phyloP scores from a whole-genome alignment of 2,888 invertebrate species.

The Ichneumon xanthorius region DNA sequence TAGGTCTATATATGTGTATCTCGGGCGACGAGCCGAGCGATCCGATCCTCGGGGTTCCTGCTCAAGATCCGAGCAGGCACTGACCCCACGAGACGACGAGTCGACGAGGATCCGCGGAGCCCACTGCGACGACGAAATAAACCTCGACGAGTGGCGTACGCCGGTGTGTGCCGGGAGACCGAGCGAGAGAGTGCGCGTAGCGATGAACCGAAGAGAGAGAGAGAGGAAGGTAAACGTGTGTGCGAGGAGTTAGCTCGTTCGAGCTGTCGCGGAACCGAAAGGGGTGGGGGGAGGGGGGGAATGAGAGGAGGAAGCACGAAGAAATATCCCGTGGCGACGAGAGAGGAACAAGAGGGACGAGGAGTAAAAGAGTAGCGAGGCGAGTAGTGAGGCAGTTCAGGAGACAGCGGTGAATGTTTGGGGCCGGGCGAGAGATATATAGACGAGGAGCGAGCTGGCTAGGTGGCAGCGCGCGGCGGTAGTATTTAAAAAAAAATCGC shows the following conservation, averaged over 20 bases:
- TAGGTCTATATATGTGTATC: constrained; percentile 33
- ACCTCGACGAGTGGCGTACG: constrained; percentile 53
- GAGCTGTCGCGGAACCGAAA: background rate
- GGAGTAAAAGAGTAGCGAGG: constrained; percentile 9
- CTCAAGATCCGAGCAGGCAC: constrained; percentile 73
- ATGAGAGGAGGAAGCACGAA: constrained; percentile 32
- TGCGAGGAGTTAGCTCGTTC: background rate
- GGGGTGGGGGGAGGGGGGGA: background rate
- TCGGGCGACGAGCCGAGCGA: constrained; percentile 54
- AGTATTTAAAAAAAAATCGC: background rate
- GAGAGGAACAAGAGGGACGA: constrained; percentile 31
- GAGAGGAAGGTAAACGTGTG: constrained; percentile 23
- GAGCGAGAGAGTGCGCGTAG: constrained; percentile 50
- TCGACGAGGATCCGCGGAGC: constrained; percentile 65
- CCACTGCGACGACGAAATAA: constrained; percentile 64
- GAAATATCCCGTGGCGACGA: constrained; percentile 19
- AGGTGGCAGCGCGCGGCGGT: constrained; percentile 5
- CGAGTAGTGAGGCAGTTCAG: constrained; percentile 23
- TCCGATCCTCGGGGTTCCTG: constrained; percentile 67
- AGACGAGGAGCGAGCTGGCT: background rate
- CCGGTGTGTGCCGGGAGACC: constrained; percentile 2
- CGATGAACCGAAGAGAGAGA: constrained; percentile 59
- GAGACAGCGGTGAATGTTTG: constrained; percentile 3
- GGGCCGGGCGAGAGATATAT: background rate
- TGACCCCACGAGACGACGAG: constrained; percentile 72